Conservation (phyloP, 2,113 vertebrate species). For the Taurulus bubalis region DNA sequence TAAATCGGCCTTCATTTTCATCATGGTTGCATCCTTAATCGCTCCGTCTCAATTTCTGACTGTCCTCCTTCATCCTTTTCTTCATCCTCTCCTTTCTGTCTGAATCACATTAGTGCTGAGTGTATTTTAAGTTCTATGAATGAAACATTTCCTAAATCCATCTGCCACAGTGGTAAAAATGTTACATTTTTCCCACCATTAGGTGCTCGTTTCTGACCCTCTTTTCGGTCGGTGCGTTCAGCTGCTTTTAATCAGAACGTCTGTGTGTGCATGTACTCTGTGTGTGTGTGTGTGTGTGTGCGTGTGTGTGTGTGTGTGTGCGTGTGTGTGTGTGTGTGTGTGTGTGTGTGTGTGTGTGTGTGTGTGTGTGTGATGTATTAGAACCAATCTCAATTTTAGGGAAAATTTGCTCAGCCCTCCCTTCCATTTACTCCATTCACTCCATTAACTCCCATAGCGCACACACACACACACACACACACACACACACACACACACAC, state of each 20-base stretch:
- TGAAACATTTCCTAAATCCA: constrained; percentile 3
- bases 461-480: constrained; percentile 5
- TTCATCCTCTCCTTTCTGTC: not conserved
- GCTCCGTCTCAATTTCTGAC: not conserved
- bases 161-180: not conserved
- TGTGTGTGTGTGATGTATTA: not conserved
- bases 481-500: constrained; percentile 6
- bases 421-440: not conserved
- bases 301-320: not conserved
- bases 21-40: not conserved
- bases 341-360: not conserved
- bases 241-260: constrained; percentile 2
- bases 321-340: not conserved
- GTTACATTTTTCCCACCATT: not conserved
- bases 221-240: not conserved
- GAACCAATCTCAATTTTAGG: constrained; percentile 32
- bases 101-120: not conserved
- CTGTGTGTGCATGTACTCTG: not conserved
- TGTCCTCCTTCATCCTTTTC: not conserved
- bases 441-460: constrained; percentile 1
- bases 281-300: not conserved
- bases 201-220: not conserved
- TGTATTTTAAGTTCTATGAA: not conserved
- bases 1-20: not conserved
- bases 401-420: not conserved